Percentiles rank a stretch among this genome's conserved stretches.
phyloP scores from a whole-genome alignment of 2,888 invertebrate species.

The Cerceris ruficornis region DNA sequence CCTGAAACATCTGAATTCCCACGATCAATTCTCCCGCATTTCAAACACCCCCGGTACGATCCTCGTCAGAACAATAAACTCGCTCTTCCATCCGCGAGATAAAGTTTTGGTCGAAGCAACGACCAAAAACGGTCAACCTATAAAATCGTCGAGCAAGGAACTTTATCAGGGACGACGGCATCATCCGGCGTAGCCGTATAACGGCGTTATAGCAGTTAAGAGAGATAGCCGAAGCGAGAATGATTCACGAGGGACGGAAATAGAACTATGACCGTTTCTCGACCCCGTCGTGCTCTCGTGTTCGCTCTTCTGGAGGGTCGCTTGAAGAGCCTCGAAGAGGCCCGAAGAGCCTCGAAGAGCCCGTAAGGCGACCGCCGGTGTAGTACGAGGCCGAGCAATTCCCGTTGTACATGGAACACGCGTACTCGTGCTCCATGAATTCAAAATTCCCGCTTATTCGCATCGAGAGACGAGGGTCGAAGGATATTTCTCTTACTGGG shows the following conservation, averaged over 20 bases:
- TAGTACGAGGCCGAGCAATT: slow-evolving; percentile 44
- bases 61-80: background rate
- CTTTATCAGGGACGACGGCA: slow-evolving; percentile 42
- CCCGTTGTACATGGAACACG: slow-evolving; percentile 14
- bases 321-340: slow-evolving; percentile 59
- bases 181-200: slow-evolving; percentile 43
- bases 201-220: slow-evolving; percentile 47
- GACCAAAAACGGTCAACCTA: background rate
- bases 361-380: slow-evolving; percentile 50
- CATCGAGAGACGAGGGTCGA: background rate
- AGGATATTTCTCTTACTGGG: background rate
- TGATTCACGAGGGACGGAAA: slow-evolving; percentile 80
- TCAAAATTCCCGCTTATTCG: background rate
- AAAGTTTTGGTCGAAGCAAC: background rate
- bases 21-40: too few relatives aligned
- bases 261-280: slow-evolving; percentile 76
- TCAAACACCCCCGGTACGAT: background rate
- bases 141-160: slow-evolving; percentile 32
- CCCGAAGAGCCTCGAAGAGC: slow-evolving; percentile 54
- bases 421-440: slow-evolving; percentile 19
- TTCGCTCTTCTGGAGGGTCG: slow-evolving; percentile 64
- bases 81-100: too few relatives aligned
- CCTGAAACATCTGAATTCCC: too few relatives aligned
- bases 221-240: slow-evolving; percentile 75
- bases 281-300: slow-evolving; percentile 63